Conservation (phyloP, 2,797 vertebrate species). For the Crenuchus spilurus region DNA sequence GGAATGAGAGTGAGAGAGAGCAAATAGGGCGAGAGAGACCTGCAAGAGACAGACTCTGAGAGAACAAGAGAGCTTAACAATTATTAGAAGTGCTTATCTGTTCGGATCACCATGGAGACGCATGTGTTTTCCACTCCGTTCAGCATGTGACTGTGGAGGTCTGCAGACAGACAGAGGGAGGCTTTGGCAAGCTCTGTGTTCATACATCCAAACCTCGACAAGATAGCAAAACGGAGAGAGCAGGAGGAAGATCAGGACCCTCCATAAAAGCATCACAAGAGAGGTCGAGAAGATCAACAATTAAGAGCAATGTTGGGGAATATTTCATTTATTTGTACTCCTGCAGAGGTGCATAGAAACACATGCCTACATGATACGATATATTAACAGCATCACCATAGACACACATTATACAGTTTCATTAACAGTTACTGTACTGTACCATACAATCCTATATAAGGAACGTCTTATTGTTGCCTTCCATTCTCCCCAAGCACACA, state of each 20-base stretch:
- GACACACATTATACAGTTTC: slow-evolving; percentile 61
- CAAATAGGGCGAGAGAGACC: slow-evolving; percentile 47
- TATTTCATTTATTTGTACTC: slow-evolving; percentile 63
- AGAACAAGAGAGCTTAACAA: slow-evolving; percentile 54
- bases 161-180: slow-evolving; percentile 63
- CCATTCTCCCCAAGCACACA: slow-evolving; percentile 40
- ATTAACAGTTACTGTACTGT: slow-evolving; percentile 52
- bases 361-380: slow-evolving; percentile 69
- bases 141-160: slow-evolving; percentile 49
- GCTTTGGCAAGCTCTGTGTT: slow-evolving; percentile 39
- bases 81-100: slow-evolving; percentile 74
- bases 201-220: slow-evolving; percentile 12
- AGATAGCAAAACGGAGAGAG: neutral
- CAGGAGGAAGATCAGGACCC: neutral
- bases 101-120: slow-evolving; percentile 77
- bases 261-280: neutral
- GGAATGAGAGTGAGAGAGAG: slow-evolving; percentile 11
- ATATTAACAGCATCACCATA: slow-evolving; percentile 56
- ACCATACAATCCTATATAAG: slow-evolving; percentile 56
- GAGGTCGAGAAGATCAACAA: too few species aligned
- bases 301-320: slow-evolving; percentile 17
- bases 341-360: slow-evolving; percentile 77
- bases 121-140: slow-evolving; percentile 60
- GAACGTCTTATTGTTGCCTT: slow-evolving; percentile 42
- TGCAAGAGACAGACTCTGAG: slow-evolving; percentile 38